Evolutionary conservation across 2,113 vertebrate species (phyloP).

Genomic region (Miniopterus natalensis): DNA sequence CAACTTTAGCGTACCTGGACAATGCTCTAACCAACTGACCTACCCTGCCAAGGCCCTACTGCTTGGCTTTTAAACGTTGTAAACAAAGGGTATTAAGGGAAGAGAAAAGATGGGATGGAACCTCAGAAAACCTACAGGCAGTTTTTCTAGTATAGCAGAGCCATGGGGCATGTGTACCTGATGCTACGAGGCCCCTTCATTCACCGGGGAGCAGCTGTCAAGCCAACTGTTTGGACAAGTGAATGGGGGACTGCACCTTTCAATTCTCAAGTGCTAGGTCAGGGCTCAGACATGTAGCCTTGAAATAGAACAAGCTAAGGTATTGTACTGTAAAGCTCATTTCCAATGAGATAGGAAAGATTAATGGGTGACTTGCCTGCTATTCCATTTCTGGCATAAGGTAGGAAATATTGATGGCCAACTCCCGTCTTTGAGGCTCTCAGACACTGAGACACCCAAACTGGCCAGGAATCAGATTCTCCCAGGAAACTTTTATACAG

Average conservation of each 20-base stretch:
- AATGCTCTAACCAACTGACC: too few relatives aligned
- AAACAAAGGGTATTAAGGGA: neutral
- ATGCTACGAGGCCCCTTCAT: too few relatives aligned
- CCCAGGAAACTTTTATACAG: neutral
- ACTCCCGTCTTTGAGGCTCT: neutral
- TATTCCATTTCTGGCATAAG: neutral
- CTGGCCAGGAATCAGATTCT: neutral
- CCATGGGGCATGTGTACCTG: neutral
- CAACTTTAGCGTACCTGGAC: too few relatives aligned
- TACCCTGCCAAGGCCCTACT: neutral
- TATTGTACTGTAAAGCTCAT: accelerated
- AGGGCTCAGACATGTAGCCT: neutral
- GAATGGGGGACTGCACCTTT: neutral
- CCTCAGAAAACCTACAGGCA: neutral
- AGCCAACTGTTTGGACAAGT: neutral
- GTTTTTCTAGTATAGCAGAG: neutral
- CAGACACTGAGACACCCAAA: neutral
- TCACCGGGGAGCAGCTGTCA: neutral
- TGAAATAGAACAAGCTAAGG: neutral
- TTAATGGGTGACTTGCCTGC: neutral
- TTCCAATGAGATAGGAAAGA: too few relatives aligned
- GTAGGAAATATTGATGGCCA: accelerated
- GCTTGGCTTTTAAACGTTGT: neutral
- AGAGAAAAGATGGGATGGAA: neutral
- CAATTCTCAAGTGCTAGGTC: neutral